Evolutionary conservation across 2,113 vertebrate species (phyloP), one percentile per base, ranked within the genome.

Genomic region (Amazona vittata): DNA sequence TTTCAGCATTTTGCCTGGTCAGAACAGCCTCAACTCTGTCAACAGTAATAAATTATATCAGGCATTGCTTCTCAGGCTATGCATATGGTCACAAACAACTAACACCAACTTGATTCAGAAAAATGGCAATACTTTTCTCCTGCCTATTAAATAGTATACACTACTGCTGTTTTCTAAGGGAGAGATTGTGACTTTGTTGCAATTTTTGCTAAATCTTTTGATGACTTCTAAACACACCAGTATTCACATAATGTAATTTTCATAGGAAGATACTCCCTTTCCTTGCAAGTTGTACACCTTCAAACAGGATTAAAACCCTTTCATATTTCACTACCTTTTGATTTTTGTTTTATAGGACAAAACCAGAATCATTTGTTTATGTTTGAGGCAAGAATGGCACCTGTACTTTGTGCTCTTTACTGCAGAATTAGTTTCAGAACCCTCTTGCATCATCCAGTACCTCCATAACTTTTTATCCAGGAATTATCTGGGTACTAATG

Each of bases 21-120:
- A 89, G 44, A 31, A 84, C 31, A 79, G 89, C 37, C 75, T 97
- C 96, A 47, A 55, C 35, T 33, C 75, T 95, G 37, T 93, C 95
- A 94, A 74, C 63, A n/a, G 64, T 33, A 74, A 26, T 19, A 91
- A 64, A 87, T 20, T 22, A 43, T 18, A 35, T 85, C 81, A 95
- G 25, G 31, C 37, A 77, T 28, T 81, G 5, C n/a, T 91, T 73
- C 53, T 49, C 12, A 52, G 33, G 33, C 47, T 68, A 15, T 57
- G 47, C 82, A 78, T 33, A 64, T 55, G 12, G 49, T 69, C 31
- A 44, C 24, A 69, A 50, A 55, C 22, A 86, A 59, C 29, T 35
- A 70, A 84, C 14, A 93, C 9, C 19, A 57, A 11, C 31, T 59
- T 88, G 37, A 67, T 10, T 53, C 37, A 76, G 52, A 79, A 84